Percentiles rank a stretch among this genome's conserved stretches.
Conservation (phyloP, 2,797 vertebrate species). For the Salmo trutta region DNA sequence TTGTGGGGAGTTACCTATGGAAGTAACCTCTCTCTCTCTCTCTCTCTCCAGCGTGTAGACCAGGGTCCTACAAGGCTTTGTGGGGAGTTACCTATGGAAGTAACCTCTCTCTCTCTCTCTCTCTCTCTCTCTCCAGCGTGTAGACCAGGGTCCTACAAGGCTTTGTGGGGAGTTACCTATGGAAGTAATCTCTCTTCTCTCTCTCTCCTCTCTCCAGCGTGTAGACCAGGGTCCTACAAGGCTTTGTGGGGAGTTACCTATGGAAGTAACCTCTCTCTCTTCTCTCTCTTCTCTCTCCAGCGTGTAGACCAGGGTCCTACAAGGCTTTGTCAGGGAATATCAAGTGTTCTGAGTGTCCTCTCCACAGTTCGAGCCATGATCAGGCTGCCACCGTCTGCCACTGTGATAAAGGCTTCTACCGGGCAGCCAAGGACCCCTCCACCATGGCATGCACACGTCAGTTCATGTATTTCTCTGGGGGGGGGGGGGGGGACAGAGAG, state of each 20-base stretch:
- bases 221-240: too few relatives aligned
- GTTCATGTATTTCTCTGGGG: constrained; percentile 46
- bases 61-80: too few relatives aligned
- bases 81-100: too few relatives aligned
- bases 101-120: neutral
- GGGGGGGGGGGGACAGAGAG: neutral
- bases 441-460: constrained; percentile 96
- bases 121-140: too few relatives aligned
- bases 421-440: constrained; percentile 90
- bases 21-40: neutral
- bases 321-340: constrained; percentile 94
- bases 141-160: too few relatives aligned
- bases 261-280: neutral
- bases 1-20: too few relatives aligned
- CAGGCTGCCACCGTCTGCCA: constrained; percentile 92
- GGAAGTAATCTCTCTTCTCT: neutral
- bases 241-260: too few relatives aligned
- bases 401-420: constrained; percentile 94
- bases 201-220: too few relatives aligned
- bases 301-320: constrained; percentile 93
- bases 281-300: constrained; percentile 62
- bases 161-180: too few relatives aligned
- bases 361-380: constrained; percentile 87
- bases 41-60: too few relatives aligned
- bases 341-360: constrained; percentile 95